Percentiles rank a stretch among this genome's conserved stretches.
phyloP scores from a whole-genome alignment of 2,888 invertebrate genomes.

The Athalia rosae region DNA sequence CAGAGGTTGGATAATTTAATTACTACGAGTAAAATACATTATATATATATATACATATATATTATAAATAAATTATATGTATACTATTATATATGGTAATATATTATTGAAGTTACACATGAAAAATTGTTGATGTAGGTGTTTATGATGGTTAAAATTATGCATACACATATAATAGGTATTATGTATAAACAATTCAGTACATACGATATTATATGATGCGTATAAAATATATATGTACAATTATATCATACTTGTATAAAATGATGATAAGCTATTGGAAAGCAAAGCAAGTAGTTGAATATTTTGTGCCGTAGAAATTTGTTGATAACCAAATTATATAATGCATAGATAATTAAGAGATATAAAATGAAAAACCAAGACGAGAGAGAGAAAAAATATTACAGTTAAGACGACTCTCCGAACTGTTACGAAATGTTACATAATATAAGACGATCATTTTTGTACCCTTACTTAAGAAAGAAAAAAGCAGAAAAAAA shows the following conservation, averaged over 20 bases:
- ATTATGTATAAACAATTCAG: conserved; percentile 6
- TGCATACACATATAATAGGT: conserved; percentile 7
- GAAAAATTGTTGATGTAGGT: conserved; percentile 40
- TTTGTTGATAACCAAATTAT: conserved; percentile 15
- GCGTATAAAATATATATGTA: conserved; percentile 27
- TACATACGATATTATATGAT: background rate
- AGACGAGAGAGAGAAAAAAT: background rate
- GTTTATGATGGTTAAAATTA: conserved; percentile 38
- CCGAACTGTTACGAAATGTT: too few species aligned
- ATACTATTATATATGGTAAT: conserved; percentile 4
- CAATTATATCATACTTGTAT: conserved; percentile 41
- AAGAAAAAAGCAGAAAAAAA: too few species aligned
- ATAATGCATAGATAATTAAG: conserved; percentile 9
- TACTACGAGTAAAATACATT: conserved; percentile 16
- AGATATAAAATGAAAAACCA: background rate
- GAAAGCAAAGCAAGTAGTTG: conserved; percentile 24
- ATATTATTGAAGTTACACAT: conserved; percentile 33
- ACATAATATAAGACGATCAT: too few species aligned
- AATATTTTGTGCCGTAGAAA: conserved; percentile 42
- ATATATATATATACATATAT: conserved; percentile 26
- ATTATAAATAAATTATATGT: conserved; percentile 11
- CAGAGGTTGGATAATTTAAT: conserved; percentile 3
- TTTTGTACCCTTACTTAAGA: too few species aligned
- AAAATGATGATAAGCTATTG: conserved; percentile 9
- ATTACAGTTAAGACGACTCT: background rate